phyloP scores from a whole-genome alignment of 2,888 invertebrate species.

The Xestobium rufovillosum region DNA sequence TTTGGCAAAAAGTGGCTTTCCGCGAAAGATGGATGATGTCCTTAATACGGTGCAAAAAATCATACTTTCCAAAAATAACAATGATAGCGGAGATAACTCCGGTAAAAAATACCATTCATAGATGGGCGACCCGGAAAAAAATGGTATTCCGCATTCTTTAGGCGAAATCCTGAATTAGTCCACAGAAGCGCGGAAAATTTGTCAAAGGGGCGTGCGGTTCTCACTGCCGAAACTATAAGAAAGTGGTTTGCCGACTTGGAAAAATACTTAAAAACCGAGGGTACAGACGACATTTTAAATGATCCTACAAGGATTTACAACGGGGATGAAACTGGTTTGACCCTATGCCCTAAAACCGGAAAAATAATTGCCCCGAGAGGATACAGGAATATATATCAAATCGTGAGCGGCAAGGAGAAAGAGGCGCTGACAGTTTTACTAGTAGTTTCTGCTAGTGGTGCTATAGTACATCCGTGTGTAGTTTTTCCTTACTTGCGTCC shows the following conservation, averaged over 20 bases:
- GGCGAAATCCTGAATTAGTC: slow-evolving; percentile 15
- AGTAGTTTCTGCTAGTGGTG: slow-evolving; percentile 13
- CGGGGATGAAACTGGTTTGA: background rate
- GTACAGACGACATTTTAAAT: background rate
- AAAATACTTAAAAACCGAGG: slow-evolving; percentile 2
- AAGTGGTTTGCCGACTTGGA: slow-evolving; percentile 18
- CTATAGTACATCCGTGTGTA: slow-evolving; percentile 13
- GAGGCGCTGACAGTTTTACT: slow-evolving; percentile 16
- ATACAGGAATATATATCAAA: slow-evolving; percentile 13
- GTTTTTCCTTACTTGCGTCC: slow-evolving; percentile 14
- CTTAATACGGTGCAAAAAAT: slow-evolving; percentile 3
- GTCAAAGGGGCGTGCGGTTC: slow-evolving; percentile 16
- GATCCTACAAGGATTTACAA: slow-evolving; percentile 1
- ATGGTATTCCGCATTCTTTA: slow-evolving; percentile 20
- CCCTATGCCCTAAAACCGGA: slow-evolving; percentile 2
- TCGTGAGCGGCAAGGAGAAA: slow-evolving; percentile 20
- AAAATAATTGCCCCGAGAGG: slow-evolving; percentile 1
- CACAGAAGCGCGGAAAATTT: slow-evolving; percentile 14
- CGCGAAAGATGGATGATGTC: slow-evolving; percentile 13
- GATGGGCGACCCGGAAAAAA: slow-evolving; percentile 18
- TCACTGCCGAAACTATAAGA: slow-evolving; percentile 15
- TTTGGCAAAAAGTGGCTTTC: slow-evolving; percentile 15
- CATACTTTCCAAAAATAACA: slow-evolving; percentile 5
- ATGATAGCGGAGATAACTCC: background rate
- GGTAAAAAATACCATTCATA: slow-evolving; percentile 14